Evolutionary conservation across 2,888 invertebrate species (phyloP).

Genomic region (Belgica antarctica): DNA sequence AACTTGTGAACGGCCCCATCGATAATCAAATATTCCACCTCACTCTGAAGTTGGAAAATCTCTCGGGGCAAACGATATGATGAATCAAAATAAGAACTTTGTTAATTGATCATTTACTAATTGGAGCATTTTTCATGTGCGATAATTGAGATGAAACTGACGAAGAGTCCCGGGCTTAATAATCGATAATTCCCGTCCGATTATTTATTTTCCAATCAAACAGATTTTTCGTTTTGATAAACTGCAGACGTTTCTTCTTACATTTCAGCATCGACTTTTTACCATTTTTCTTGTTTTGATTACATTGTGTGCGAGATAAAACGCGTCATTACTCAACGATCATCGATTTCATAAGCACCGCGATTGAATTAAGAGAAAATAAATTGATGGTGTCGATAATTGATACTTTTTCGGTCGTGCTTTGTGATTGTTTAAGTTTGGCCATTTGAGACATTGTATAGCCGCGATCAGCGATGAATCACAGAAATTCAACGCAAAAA

Average conservation of each 20-base stretch:
- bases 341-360: not conserved
- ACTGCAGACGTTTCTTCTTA: conserved; percentile 1
- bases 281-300: not conserved
- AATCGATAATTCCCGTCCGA: not conserved
- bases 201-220: conserved; percentile 26
- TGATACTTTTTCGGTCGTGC: not conserved
- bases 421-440: not conserved
- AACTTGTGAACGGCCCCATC: no score
- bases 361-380: not conserved
- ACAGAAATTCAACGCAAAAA: no score
- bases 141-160: no score
- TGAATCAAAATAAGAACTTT: no score
- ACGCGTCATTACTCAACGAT: conserved; percentile 14
- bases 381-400: not conserved
- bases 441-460: not conserved
- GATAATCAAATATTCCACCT: no score
- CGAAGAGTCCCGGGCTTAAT: no score
- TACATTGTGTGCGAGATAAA: not conserved
- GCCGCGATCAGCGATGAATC: no score
- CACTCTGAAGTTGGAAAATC: no score
- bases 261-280: not conserved
- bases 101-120: no score
- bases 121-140: no score
- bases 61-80: no score
- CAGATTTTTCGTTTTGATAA: not conserved